Conservation (phyloP, 30 jellyfish, hydroid and myxozoan species). For the Turritopsis dohrnii region DNA sequence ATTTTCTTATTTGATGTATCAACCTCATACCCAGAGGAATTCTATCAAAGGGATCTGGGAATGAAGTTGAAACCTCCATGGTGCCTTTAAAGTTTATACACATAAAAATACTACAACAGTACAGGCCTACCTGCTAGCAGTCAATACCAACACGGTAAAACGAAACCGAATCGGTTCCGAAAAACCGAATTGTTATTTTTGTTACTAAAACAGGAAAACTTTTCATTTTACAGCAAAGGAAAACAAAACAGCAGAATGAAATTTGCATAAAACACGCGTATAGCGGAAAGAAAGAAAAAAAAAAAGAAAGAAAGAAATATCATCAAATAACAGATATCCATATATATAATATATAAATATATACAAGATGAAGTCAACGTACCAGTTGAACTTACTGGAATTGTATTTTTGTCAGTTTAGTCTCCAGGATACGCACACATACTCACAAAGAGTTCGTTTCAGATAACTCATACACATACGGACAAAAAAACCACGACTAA, state of each 20-base stretch:
- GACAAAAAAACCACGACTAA: neutral
- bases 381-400: too few species aligned
- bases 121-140: neutral
- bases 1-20: neutral
- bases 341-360: too few species aligned
- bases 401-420: too few species aligned
- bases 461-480: neutral
- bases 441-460: neutral
- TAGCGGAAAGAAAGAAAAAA: neutral
- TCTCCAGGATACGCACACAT: neutral
- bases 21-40: neutral
- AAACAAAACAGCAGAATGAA: neutral
- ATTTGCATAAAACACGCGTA: too few species aligned
- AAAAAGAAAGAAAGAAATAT: too few species aligned
- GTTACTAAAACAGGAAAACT: neutral
- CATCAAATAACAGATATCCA: neutral
- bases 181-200: neutral
- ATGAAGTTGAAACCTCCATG: neutral
- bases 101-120: neutral
- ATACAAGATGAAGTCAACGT: neutral
- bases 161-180: neutral
- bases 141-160: neutral
- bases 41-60: neutral
- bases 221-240: neutral
- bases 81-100: neutral